Base-by-base conservation (phyloP, 2,797 vertebrate species). In the Helarctos malayanus region DNA sequence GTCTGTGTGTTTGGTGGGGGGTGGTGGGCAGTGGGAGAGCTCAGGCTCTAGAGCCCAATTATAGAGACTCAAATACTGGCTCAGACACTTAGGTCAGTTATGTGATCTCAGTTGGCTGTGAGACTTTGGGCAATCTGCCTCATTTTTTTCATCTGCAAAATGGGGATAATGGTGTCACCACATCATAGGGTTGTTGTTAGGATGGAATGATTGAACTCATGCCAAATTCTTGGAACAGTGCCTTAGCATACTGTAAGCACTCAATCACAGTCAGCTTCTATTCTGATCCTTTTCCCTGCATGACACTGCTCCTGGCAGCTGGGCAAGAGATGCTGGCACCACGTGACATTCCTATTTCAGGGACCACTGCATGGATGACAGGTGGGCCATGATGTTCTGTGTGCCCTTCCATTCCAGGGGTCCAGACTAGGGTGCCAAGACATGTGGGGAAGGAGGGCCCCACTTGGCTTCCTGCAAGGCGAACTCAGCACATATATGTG, bases 381-480 rank as follows among this genome's bases (percentile, higher is more conserved):
- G 23, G 19, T 65, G 63, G 25, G 54, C 52, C 59, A 32, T 0
- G 25, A 75, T 38, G 13, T 76, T 84, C 80, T 61, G 12, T 35
- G n/a, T 1, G 15, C 45, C n/a, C 57, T 92, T 94, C 54, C 3
- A 71, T 94, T 92, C 84, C 85, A 96, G 76, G 79, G 32, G 23
- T 84, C 95, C 79, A 59, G 69, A 16, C 82, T 63, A 78, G 91
- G 27, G 54, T 98, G n/a, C 92, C 56, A 57, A 73, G 82, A 94
- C 49, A 29, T 76, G 90, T 65, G 65, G 92, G 91, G 69, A 96
- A 93, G 65, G 23, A 83, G 63, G 23, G 25, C 25, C 56, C 79
- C 78, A 11, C 35, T 49, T 93, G 81, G 76, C 85, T 98, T 97
- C 75, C 96, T 96, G 79, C 96, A 97, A 97, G 92, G 83, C 8